Base-by-base conservation (phyloP, 1,140 invertebrate species). In the Cryptotermes secundus region DNA sequence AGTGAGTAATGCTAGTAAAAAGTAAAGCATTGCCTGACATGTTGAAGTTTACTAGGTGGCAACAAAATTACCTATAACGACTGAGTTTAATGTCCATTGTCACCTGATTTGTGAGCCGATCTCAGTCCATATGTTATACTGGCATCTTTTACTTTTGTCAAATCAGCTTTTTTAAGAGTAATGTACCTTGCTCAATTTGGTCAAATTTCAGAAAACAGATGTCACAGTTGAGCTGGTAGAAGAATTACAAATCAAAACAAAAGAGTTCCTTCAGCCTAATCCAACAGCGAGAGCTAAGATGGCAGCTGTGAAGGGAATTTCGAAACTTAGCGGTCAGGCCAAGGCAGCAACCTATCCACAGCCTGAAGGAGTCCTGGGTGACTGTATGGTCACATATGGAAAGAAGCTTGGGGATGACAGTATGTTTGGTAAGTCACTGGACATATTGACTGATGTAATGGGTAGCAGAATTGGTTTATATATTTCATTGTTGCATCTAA, bases 191-290 rank as follows among this genome's bases (percentile, higher is more conserved):
- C 14, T 49, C 16, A 49, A 49, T 49, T 31, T 31, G n/a, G n/a
- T 72, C 26, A 72, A 85, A 87, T 92, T 91, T 49, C 89, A 98
- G 95, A 98, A 98, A 96, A 99, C 97, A 85, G 98, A 99, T 90
- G 95, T 99, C 34, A 98, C 97, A 84, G 96, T 94, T 86, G 98
- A 99, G 89, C 90, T 99, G 86, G 97, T 99, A 7, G 98, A 99
- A 89, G 98, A 99, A 88, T 89, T 99, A 84, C 97, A 99, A 89
- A 89, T 95, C 85, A 99, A 99, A 92, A 99, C 99, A 35, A 99
- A 99, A 92, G 99, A 99, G 91, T 99, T 97, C 90, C 93, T 99
- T 59, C 99, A 99, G 89, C 99, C 99, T 80, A 99, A 99, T 93
- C 99, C 99, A 82, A 97, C 96, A 42, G 97, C 96, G 7, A 91